A percentile compares a stretch with the other conserved stretches of the same genome.
phyloP scores from a whole-genome alignment of 2,888 invertebrate genomes.

The Morpho deidamia region DNA sequence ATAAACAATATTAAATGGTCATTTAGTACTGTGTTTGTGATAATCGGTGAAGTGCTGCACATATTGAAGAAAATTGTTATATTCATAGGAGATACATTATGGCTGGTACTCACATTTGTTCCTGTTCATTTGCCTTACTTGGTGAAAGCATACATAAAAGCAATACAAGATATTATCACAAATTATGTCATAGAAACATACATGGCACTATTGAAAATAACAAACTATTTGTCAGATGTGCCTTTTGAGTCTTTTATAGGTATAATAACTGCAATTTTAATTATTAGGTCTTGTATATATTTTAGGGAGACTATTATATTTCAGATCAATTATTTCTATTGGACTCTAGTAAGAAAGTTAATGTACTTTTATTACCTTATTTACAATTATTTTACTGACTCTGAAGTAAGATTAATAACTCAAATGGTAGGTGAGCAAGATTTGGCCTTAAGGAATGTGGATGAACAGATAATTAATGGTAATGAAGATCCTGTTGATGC shows the following conservation, averaged over 20 bases:
- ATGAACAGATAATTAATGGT: slow-evolving; percentile 33
- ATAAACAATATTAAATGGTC: slow-evolving; percentile 36
- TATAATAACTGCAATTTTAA: slow-evolving; percentile 53
- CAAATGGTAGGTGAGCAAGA: slow-evolving; percentile 49
- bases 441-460: slow-evolving; percentile 34
- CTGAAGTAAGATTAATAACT: slow-evolving; percentile 57
- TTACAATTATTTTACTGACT: slow-evolving; percentile 59
- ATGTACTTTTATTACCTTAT: slow-evolving; percentile 53
- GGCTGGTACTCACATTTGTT: slow-evolving; percentile 62
- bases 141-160: slow-evolving; percentile 36
- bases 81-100: slow-evolving; percentile 55
- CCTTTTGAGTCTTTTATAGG: slow-evolving; percentile 67
- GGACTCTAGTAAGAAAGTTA: slow-evolving; percentile 53
- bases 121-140: slow-evolving; percentile 60
- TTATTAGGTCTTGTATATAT: slow-evolving; percentile 52
- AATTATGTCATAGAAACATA: slow-evolving; percentile 44
- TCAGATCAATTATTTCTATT: slow-evolving; percentile 43
- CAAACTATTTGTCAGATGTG: slow-evolving; percentile 67
- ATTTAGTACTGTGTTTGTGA: slow-evolving; percentile 32
- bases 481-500: slow-evolving; percentile 48
- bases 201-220: slow-evolving; percentile 52
- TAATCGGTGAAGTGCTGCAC: slow-evolving; percentile 44
- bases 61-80: slow-evolving; percentile 47
- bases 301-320: slow-evolving; percentile 47
- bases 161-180: slow-evolving; percentile 35